Evolutionary conservation across 2,797 vertebrate species (phyloP), one percentile per base, ranked within the genome.

Genomic region (Chaenodraco wilsoni): DNA sequence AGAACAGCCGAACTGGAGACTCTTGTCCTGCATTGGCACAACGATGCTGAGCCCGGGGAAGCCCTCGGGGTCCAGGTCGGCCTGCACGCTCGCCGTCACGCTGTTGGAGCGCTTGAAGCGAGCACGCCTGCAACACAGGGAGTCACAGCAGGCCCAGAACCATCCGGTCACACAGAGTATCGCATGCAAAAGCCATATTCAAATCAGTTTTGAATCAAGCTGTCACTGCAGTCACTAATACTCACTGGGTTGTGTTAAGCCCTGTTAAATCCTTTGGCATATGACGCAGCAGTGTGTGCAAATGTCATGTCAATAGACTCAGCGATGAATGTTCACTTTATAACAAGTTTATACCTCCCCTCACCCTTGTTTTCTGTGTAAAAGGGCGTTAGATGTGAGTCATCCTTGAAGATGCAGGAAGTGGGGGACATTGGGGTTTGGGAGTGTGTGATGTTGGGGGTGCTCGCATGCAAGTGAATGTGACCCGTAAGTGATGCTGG

Each of bases 81-180:
- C 98, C 93, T 99, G 98, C 88, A 99, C 98, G 0, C 97, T 97
- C 0, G 98, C 98, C 0, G 98, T 99, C 91, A 99, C 98, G 0
- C 98, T 99, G 94, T 99, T 99, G 91, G 98, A 99, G 79, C 98
- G 97, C 89, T 98, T 99, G 94, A 99, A 99, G 64, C 98, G 96
- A 0, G 97, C 96, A 45, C 96, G 95, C 86, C 98, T 99, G 91
- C 57, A 79, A 87, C 72, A 85, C 65, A 81, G 15, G 50, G 59
- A 59, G 69, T 72, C 80, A 80, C 41, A 41, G 64, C 43, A 19
- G 63, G 69, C 82, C 69, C 46, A 16, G 40, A 78, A 69, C 58
- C 69, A 23, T 66, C 49, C 48, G 61, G 65, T 83, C 64, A 85
- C 60, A 63, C 37, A 15, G 14, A 59, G 60, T 7, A 46, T 69